These are phyloP conservation scores for Pseudoips prasinana DNA, from an alignment of 2,888 invertebrate genomes.

Conservation along the genomic window DNA sequence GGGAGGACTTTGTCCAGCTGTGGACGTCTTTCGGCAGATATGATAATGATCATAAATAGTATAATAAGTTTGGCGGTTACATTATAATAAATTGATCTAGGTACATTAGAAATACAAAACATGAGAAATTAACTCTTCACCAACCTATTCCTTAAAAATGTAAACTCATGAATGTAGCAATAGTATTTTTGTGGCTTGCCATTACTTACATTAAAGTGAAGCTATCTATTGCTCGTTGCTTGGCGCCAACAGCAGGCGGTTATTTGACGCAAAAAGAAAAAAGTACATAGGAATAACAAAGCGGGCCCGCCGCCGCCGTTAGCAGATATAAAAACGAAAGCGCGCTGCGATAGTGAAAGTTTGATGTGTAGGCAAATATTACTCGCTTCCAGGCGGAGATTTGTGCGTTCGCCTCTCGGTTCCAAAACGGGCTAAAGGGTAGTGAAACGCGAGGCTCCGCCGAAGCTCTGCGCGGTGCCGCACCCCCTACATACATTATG, in stretches of 20 bases:
- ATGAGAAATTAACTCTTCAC: too few relatives aligned
- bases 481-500: constrained; percentile 61
- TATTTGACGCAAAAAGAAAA: constrained; percentile 45
- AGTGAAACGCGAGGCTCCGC: constrained; percentile 46
- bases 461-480: constrained; percentile 44
- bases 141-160: too few relatives aligned
- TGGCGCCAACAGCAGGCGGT: constrained; percentile 32
- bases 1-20: too few relatives aligned
- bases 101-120: too few relatives aligned
- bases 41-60: too few relatives aligned
- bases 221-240: constrained; percentile 16
- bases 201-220: constrained; percentile 13
- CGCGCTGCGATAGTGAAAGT: constrained; percentile 78
- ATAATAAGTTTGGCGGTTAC: too few relatives aligned
- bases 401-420: constrained; percentile 69
- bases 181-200: too few relatives aligned
- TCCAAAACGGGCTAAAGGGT: constrained; percentile 65
- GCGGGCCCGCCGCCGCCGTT: constrained; percentile 54
- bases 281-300: constrained; percentile 63
- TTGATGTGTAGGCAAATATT: constrained; percentile 82
- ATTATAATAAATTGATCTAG: too few relatives aligned
- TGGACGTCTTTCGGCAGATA: too few relatives aligned
- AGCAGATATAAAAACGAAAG: constrained; percentile 79
- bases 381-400: constrained; percentile 73
- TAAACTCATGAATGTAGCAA: too few relatives aligned